Conservation (phyloP, 2,888 invertebrate genomes). For the Drosophila paramelanica region DNA sequence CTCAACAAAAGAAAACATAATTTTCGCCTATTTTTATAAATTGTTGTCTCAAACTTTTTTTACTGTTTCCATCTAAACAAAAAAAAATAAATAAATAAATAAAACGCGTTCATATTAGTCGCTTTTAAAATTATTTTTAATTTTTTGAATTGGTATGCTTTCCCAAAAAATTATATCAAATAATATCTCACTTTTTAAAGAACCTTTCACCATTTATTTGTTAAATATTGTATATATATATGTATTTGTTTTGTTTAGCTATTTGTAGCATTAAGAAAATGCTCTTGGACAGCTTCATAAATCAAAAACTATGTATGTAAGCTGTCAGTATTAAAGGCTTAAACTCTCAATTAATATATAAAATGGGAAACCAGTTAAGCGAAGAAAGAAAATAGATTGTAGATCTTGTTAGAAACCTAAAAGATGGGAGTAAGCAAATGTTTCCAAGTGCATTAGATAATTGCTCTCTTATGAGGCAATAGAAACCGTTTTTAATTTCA, state of each 20-base stretch:
- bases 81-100: background rate
- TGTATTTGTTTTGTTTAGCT: background rate
- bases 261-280: constrained; percentile 5
- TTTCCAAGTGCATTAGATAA: too few species aligned
- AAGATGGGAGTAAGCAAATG: background rate
- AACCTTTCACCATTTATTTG: background rate
- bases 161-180: background rate
- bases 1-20: too few species aligned
- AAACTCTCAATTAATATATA: background rate
- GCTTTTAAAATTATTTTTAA: too few species aligned
- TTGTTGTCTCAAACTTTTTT: background rate
- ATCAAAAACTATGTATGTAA: background rate
- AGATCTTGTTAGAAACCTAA: background rate
- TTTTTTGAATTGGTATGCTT: too few species aligned
- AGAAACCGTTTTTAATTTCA: background rate
- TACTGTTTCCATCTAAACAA: too few species aligned
- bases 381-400: too few species aligned
- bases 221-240: constrained; percentile 1
- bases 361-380: background rate
- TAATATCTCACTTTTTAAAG: background rate
- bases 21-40: too few species aligned
- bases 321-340: background rate
- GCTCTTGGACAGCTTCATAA: background rate
- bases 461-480: background rate
- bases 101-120: too few species aligned